Percentiles rank a stretch among this genome's conserved stretches.
These are phyloP conservation scores for Chromobotia macracanthus DNA, from an alignment of 2,797 vertebrate genomes.

Conservation along the genomic window DNA sequence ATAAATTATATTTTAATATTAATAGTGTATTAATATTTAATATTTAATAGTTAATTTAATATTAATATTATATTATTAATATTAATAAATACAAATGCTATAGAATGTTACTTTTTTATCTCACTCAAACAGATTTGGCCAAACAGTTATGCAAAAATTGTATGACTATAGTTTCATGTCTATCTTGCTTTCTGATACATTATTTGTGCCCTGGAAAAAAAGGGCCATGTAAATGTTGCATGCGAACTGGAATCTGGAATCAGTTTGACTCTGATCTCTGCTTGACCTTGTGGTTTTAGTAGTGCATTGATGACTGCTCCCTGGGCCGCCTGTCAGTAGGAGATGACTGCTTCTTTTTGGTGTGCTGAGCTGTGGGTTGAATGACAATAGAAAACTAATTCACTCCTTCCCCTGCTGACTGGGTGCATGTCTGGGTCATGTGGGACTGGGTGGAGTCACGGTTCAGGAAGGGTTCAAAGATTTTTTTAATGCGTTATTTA, in stretches of 20 bases:
- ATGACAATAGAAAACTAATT: constrained; percentile 61
- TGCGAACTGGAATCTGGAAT: constrained; percentile 40
- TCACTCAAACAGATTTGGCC: too few species aligned
- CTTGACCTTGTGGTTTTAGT: constrained; percentile 45
- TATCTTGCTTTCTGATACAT: constrained; percentile 2
- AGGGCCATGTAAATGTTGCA: constrained; percentile 31
- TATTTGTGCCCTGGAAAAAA: not conserved
- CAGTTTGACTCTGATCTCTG: constrained; percentile 36
- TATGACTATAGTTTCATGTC: not conserved
- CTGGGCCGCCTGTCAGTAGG: constrained; percentile 48
- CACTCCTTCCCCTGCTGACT: constrained; percentile 70
- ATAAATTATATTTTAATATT: too few species aligned
- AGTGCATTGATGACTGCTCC: constrained; percentile 23
- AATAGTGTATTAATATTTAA: too few species aligned
- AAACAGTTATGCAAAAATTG: too few species aligned
- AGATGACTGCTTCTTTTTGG: constrained; percentile 42
- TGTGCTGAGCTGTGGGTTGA: constrained; percentile 33
- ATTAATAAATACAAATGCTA: too few species aligned
- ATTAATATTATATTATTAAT: too few species aligned
- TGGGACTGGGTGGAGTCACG: constrained; percentile 63
- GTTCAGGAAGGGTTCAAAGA: constrained; percentile 49
- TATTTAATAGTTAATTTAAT: too few species aligned
- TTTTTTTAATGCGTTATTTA: constrained; percentile 42
- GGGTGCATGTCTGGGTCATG: constrained; percentile 78
- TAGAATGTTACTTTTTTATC: too few species aligned